Conservation (phyloP, 2,797 vertebrate species). For the Gastrophryne carolinensis region DNA sequence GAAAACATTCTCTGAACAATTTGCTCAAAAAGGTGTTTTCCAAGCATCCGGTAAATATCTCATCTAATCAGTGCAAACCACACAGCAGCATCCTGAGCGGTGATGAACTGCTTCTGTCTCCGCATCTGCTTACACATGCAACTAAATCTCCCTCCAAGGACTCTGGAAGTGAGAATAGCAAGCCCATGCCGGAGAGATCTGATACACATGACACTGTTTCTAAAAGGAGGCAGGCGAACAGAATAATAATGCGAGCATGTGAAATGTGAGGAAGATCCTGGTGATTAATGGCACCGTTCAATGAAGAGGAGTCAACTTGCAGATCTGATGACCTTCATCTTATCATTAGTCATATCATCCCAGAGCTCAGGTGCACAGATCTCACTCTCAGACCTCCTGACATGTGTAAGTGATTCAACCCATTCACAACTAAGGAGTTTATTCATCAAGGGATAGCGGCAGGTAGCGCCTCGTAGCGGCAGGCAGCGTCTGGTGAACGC, state of each 20-base stretch:
- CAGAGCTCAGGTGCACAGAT: no score
- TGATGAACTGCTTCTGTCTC: slow-evolving; percentile 27
- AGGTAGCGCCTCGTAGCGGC: no score
- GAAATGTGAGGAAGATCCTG: slow-evolving; percentile 51
- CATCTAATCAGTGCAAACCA: slow-evolving; percentile 22
- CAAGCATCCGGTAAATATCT: neutral
- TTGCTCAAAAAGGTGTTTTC: slow-evolving; percentile 11
- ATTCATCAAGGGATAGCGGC: no score
- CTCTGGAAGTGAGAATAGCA: slow-evolving; percentile 8
- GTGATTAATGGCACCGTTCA: slow-evolving; percentile 19
- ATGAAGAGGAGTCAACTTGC: neutral
- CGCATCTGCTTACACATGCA: neutral
- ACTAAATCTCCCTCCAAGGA: slow-evolving; percentile 30
- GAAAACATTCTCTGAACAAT: neutral
- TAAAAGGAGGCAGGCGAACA: slow-evolving; percentile 15
- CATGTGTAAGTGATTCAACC: no score
- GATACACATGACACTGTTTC: slow-evolving; percentile 24
- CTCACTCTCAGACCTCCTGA: no score
- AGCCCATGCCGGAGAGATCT: slow-evolving; percentile 16
- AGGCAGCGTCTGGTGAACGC: no score
- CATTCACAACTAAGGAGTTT: no score
- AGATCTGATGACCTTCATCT: neutral
- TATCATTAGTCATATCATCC: neutral
- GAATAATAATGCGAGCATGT: slow-evolving; percentile 47
- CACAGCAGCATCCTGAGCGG: neutral